Evolutionary conservation across 2,797 vertebrate genomes (phyloP), one percentile per base, ranked within the genome.

Genomic region (Coreius guichenoti): DNA sequence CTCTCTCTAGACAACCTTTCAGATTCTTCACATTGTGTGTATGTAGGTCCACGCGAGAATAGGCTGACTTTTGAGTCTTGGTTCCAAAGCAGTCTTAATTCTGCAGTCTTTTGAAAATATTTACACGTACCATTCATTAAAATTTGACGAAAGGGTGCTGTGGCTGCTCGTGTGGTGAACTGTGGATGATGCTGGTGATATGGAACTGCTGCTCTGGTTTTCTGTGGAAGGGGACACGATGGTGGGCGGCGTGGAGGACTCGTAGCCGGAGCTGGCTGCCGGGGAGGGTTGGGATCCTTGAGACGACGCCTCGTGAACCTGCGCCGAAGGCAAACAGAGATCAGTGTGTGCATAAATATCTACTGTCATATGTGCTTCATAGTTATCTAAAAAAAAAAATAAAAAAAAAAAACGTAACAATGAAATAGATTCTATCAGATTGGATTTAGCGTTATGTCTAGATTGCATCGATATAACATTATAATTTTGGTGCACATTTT

Each of bases 51-150:
- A 95, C 91, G 94, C 95, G 93, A 80, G 51, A 96, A 96, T 90
- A 89, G 91, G 94, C 94, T 95, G 95, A 95, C 93, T 94, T 93
- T 89, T 90, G 91, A 94, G 94, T 95, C 92, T 95, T 94, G 90
- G 94, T 93, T 95, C 83, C 94, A 93, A 95, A 95, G 93, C 94
- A 95, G 96, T 96, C 94, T 91, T 93, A 95, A 94, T 92, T 95
- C 94, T 94, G 93, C 94, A 96, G 96, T 97, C 96, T 98, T 94
- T 97, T 93, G 93, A 94, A 95, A 95, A 93, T 93, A 94, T 98
- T 98, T 98, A 99, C 95, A 99, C 98, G 96, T 99, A 99, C 98
- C 98, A 99, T 98, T 99, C 98, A 96, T 99, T 99, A 97, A 99
- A 99, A 97, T 99, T 99, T 95, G 98, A 99, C 93, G 98, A 97